Conservation (phyloP, 2,113 vertebrate species). For the Archocentrus centrarchus region DNA sequence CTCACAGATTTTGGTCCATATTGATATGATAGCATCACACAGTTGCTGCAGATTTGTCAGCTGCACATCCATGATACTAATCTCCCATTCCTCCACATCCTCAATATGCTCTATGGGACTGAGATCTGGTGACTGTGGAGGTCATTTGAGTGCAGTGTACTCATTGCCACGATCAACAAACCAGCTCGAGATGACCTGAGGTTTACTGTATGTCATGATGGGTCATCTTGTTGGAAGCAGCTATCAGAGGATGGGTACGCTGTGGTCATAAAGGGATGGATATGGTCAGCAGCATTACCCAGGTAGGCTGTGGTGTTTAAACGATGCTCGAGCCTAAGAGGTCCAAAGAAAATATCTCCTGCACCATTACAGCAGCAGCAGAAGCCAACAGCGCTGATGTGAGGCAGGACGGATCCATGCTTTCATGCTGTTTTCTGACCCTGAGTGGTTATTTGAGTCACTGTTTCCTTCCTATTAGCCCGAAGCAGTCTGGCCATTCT, state of each 20-base stretch:
- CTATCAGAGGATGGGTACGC: neutral
- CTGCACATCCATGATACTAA: neutral
- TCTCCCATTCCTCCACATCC: neutral
- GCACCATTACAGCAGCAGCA: neutral
- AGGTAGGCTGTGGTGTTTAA: neutral
- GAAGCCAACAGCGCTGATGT: neutral
- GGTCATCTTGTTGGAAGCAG: neutral
- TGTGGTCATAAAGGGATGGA: neutral
- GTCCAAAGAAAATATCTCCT: neutral
- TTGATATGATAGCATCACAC: neutral
- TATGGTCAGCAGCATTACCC: neutral
- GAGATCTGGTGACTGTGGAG: neutral
- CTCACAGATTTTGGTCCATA: neutral
- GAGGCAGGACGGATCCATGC: neutral
- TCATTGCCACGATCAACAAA: neutral
- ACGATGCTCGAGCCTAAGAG: neutral
- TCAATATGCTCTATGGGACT: neutral
- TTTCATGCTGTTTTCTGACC: slow-evolving; percentile 3
- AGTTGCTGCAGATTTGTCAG: neutral
- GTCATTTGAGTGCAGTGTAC: neutral
- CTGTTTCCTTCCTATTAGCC: slow-evolving; percentile 1
- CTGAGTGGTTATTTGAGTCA: neutral
- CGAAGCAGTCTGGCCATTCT: slow-evolving; percentile 2
- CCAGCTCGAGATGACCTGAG: neutral
- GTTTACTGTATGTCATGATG: neutral